These are phyloP conservation scores for Apodemus agrarius DNA, from an alignment of 2,797 vertebrate genomes.

Conservation along the genomic window DNA sequence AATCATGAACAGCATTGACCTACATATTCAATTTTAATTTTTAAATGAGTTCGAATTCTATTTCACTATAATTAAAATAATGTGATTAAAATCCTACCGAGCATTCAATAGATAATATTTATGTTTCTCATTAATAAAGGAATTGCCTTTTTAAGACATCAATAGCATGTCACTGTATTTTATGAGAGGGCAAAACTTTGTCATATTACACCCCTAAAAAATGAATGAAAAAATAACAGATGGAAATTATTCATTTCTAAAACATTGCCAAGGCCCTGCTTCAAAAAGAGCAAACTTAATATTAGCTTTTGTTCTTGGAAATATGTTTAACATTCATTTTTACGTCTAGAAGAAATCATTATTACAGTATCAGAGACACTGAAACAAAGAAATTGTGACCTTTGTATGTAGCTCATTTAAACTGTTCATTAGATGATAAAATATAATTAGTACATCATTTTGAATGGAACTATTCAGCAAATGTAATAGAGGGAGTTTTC, in stretches of 20 bases:
- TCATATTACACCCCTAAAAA: neutral
- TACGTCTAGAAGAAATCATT: conserved; percentile 46
- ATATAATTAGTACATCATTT: conserved; percentile 64
- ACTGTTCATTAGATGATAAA: conserved; percentile 66
- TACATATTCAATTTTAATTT: conserved; percentile 4
- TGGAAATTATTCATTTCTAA: conserved; percentile 2
- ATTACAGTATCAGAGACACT: conserved; percentile 57
- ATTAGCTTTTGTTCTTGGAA: neutral
- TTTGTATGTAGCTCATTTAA: conserved; percentile 60
- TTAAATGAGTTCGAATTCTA: conserved; percentile 33
- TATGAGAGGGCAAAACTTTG: neutral
- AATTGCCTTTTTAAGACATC: neutral
- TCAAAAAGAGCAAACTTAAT: conserved; percentile 41
- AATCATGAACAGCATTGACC: neutral
- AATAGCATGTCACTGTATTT: neutral
- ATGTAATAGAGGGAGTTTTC: conserved; percentile 59
- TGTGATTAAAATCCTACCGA: conserved; percentile 20
- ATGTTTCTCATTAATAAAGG: conserved; percentile 53
- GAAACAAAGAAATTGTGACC: conserved; percentile 38
- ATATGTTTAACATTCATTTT: conserved; percentile 25
- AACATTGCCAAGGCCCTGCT: neutral
- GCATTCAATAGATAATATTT: conserved; percentile 30
- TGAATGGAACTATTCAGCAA: conserved; percentile 62
- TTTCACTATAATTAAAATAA: conserved; percentile 52
- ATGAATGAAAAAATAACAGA: neutral